Percentiles rank a stretch among this genome's conserved stretches.
Conservation (phyloP, 1,140 invertebrate species). For the Oreohelix idahoensis region DNA sequence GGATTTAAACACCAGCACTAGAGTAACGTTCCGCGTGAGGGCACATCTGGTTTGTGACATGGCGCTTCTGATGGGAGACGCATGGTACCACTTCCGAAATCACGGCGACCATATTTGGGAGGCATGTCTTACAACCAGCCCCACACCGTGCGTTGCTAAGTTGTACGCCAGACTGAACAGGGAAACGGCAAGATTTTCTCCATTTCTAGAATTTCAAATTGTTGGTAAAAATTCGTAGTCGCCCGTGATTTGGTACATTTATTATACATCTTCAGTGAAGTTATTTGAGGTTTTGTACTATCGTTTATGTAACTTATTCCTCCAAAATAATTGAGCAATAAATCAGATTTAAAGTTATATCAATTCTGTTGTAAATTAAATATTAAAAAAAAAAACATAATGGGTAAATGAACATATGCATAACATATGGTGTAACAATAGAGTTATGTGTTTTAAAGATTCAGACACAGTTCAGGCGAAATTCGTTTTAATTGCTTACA, state of each 20-base stretch:
- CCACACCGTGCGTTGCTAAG: slow-evolving; percentile 59
- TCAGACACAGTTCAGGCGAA: no score
- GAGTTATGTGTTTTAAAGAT: no score
- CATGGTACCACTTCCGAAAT: slow-evolving; percentile 67
- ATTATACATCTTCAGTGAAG: no score
- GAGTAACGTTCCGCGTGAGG: slow-evolving; percentile 65
- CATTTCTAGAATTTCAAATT: slow-evolving; percentile 66
- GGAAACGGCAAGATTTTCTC: slow-evolving; percentile 64
- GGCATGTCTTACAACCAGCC: slow-evolving; percentile 64
- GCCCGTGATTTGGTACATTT: background rate
- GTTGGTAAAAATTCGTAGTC: slow-evolving; percentile 45
- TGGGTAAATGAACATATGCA: no score
- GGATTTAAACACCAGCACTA: slow-evolving; percentile 55
- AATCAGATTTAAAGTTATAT: no score
- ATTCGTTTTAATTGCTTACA: no score
- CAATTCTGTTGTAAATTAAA: no score
- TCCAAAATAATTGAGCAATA: no score
- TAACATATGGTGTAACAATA: no score
- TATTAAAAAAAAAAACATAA: no score
- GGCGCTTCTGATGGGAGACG: slow-evolving; percentile 64
- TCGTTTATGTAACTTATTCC: no score
- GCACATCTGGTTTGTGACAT: slow-evolving; percentile 65
- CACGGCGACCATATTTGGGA: slow-evolving; percentile 67
- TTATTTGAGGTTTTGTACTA: no score
- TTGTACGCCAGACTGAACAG: slow-evolving; percentile 66